Percentiles rank a stretch among this genome's conserved stretches.
phyloP scores from a whole-genome alignment of 2,797 vertebrate species.

The Cyclopterus lumpus region DNA sequence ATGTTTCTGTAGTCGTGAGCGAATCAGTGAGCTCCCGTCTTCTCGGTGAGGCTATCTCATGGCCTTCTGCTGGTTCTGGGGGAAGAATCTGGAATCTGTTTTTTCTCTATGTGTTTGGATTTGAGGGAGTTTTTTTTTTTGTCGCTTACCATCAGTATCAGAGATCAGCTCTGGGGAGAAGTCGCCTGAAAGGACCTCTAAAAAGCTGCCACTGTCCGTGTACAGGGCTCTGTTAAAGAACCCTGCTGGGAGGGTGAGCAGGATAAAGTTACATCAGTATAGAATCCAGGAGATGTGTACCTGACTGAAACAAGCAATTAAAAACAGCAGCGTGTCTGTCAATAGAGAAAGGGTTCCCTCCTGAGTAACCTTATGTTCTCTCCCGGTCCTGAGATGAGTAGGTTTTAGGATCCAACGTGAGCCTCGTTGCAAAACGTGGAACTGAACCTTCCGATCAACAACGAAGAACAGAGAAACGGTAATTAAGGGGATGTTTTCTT shows the following conservation, averaged over 20 bases:
- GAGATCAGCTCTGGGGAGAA: background rate
- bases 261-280: background rate
- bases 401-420: constrained; percentile 3
- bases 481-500: background rate
- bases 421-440: background rate
- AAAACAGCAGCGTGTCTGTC: constrained; percentile 17
- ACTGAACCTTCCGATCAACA: constrained; percentile 20
- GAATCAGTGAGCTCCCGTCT: background rate
- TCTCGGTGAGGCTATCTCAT: background rate
- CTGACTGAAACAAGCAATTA: constrained; percentile 36
- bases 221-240: constrained; percentile 18
- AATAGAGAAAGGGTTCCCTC: constrained; percentile 1
- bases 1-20: background rate
- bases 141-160: constrained; percentile 19
- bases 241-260: constrained; percentile 17
- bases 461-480: constrained; percentile 4
- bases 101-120: background rate
- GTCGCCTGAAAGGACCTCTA: constrained; percentile 6
- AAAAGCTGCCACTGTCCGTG: background rate
- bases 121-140: constrained; percentile 18
- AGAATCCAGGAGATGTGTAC: constrained; percentile 4
- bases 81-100: constrained; percentile 4
- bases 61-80: background rate
- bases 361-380: background rate
- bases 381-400: background rate